A percentile compares a stretch with the other conserved stretches of the same genome.
These are phyloP conservation scores for Sesia bembeciformis DNA, from an alignment of 2,888 invertebrate genomes.

Conservation along the genomic window DNA sequence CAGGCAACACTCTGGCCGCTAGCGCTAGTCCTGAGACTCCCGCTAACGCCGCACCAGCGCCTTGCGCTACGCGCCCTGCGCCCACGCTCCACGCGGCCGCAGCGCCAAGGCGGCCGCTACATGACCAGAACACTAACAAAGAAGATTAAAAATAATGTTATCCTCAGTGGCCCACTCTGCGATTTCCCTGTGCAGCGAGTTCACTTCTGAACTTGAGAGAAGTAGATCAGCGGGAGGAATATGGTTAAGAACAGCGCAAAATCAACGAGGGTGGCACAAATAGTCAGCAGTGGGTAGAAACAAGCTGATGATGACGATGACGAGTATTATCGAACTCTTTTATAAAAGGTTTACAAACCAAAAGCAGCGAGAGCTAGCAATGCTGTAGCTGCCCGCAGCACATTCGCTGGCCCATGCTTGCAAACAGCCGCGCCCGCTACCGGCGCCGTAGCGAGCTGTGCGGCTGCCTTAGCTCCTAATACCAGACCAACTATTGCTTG, in stretches of 20 bases:
- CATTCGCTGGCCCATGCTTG: conserved; percentile 33
- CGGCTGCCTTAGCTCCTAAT: conserved; percentile 53
- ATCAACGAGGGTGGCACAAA: too few relatives aligned
- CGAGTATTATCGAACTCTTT: not conserved
- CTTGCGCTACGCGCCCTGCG: conserved; percentile 35
- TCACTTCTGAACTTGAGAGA: too few relatives aligned
- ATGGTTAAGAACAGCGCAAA: too few relatives aligned
- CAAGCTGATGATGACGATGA: not conserved
- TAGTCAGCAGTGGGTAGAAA: not conserved
- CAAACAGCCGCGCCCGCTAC: conserved; percentile 41
- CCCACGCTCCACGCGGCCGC: conserved; percentile 24
- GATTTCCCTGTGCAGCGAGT: too few relatives aligned
- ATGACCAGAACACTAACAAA: conserved; percentile 11
- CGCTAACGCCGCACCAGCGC: conserved; percentile 42
- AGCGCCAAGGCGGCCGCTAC: conserved; percentile 17
- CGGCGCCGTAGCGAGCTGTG: conserved; percentile 45
- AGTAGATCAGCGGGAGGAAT: too few relatives aligned
- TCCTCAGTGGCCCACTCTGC: too few relatives aligned
- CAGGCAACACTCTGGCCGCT: conserved; percentile 29
- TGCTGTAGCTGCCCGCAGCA: conserved; percentile 37
- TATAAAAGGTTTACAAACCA: conserved; percentile 13
- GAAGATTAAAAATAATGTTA: too few relatives aligned
- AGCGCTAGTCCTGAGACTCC: conserved; percentile 51
- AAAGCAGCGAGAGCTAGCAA: conserved; percentile 38
- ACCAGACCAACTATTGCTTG: conserved; percentile 46